phyloP scores from a whole-genome alignment of 2,113 vertebrate species.

The Phalacrocorax aristotelis region DNA sequence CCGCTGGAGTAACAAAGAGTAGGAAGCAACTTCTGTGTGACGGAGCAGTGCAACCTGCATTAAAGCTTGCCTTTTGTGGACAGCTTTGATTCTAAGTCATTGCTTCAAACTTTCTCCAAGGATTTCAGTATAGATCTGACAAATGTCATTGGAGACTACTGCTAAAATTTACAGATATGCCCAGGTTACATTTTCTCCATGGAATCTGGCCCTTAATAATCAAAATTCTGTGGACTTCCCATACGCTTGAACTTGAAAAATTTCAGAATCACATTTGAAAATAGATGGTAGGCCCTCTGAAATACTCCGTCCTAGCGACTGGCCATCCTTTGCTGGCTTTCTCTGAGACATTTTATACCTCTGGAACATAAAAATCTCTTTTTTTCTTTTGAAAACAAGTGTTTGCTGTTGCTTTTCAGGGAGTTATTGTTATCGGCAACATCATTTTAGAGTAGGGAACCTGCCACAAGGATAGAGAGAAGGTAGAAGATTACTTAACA shows the following conservation, averaged over 20 bases:
- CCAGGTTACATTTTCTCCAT: background rate
- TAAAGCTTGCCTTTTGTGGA: background rate
- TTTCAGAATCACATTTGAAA: background rate
- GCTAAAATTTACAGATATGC: background rate
- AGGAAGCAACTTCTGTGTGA: background rate
- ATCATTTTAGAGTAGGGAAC: background rate
- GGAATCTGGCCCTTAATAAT: background rate
- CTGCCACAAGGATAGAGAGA: background rate
- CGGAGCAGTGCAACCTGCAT: background rate
- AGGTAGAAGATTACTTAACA: background rate
- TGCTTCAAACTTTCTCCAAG: background rate
- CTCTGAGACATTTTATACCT: background rate
- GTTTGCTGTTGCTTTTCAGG: background rate
- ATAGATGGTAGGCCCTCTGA: background rate
- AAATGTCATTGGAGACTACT: background rate
- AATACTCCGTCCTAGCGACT: background rate
- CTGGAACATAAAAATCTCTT: background rate
- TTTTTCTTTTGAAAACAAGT: background rate
- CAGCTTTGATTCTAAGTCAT: background rate
- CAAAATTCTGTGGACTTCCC: background rate
- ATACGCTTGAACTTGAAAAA: background rate
- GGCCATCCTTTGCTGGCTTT: background rate
- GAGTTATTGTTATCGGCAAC: background rate
- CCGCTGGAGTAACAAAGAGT: background rate
- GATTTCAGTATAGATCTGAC: background rate